These are phyloP conservation scores for Vidua chalybeata DNA, from an alignment of 2,113 vertebrate species.

Conservation along the genomic window DNA sequence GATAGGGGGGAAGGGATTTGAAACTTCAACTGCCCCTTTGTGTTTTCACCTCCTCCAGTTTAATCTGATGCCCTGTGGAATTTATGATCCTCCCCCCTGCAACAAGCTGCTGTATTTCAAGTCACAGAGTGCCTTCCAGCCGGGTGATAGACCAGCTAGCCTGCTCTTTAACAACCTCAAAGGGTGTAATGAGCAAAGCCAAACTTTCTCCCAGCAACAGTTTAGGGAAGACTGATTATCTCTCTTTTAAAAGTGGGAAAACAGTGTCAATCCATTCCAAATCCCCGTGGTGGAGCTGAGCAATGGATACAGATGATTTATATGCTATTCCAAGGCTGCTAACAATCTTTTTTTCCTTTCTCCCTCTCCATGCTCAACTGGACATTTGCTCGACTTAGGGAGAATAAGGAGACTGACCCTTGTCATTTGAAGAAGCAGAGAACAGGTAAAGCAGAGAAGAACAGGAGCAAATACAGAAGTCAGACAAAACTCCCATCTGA, in stretches of 20 bases:
- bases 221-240: not conserved
- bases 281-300: not conserved
- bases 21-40: not conserved
- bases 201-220: constrained; percentile 23
- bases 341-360: not conserved
- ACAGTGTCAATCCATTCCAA: not conserved
- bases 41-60: not conserved
- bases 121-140: not conserved
- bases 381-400: not conserved
- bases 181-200: not conserved
- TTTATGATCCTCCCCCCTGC: not conserved
- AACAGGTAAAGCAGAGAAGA: not conserved
- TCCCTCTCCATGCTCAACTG: not conserved
- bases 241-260: not conserved
- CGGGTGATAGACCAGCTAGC: not conserved
- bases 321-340: not conserved
- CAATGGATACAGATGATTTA: not conserved
- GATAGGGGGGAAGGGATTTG: not conserved
- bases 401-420: not conserved
- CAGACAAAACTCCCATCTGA: not conserved
- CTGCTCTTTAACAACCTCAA: not conserved
- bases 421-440: not conserved
- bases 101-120: constrained; percentile 3
- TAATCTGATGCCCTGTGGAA: not conserved
- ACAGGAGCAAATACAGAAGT: fast-evolving